A percentile compares a stretch with the other conserved stretches of the same genome.
These are phyloP conservation scores for Lepidocolaptes lacrymiger DNA, from an alignment of 2,797 vertebrate genomes.

Conservation along the genomic window DNA sequence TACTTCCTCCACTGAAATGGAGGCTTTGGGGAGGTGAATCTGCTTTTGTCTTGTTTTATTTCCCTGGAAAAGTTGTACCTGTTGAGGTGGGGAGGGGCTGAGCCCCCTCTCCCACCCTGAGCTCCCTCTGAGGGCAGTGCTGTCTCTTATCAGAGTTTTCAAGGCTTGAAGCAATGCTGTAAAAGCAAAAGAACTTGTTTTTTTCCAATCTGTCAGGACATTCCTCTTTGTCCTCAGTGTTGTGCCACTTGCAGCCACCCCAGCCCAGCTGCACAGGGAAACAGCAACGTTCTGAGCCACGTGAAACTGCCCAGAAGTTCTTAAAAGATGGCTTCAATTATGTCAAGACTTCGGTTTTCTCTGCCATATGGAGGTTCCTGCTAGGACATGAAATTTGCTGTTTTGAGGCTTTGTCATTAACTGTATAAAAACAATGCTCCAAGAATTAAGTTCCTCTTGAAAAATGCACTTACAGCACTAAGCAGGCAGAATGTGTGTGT, in stretches of 20 bases:
- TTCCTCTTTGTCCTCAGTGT: not conserved
- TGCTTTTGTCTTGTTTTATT: rapidly evolving
- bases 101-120: not conserved
- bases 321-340: not conserved
- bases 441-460: not conserved
- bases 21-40: not conserved
- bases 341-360: not conserved
- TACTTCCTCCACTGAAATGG: not conserved
- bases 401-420: not conserved
- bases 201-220: not conserved
- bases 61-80: not conserved
- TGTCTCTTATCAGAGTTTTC: not conserved
- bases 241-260: not conserved
- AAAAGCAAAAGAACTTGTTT: not conserved
- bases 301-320: not conserved
- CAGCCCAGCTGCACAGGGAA: not conserved
- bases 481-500: not conserved
- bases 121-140: not conserved
- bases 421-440: not conserved
- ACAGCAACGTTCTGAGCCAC: rapidly evolving
- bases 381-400: not conserved
- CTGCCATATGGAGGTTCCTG: not conserved
- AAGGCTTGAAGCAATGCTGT: not conserved
- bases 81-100: not conserved
- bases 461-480: not conserved